Evolutionary conservation across 2,113 vertebrate genomes (phyloP), one percentile per base, ranked within the genome.

Genomic region (Motacilla alba): DNA sequence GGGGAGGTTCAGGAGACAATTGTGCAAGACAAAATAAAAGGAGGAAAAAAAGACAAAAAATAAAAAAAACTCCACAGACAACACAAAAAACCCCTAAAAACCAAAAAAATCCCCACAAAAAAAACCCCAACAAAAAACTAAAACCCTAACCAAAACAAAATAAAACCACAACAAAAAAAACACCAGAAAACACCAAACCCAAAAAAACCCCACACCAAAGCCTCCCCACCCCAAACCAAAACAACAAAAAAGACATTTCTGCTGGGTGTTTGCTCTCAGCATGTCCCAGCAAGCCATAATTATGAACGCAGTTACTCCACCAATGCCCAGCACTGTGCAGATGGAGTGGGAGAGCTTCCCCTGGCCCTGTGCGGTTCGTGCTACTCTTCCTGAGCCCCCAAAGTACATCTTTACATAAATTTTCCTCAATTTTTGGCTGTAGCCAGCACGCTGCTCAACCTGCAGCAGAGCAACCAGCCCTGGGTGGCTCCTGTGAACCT

Each of bases 381-480:
- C 68, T 33, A 44, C 62, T 80, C 4, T 55, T 64, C 50, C 58
- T 1, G 16, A 44, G 41, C 23, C 46, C 63, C 55, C 53, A 9
- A 37, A 66, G 15, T 8, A 0, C 24, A 27, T 47, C 14, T 63
- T 53, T 16, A 24, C 20, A 6, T 30, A 15, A 15, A 9, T 59
- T 90, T 59, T 7, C 11, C 68, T 74, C 27, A 0, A 2, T 8
- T 53, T 93, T 58, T 35, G 15, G 8, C 52, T 58, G n/a, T 24
- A 69, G 8, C 41, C 28, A 46, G 14, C 23, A 8, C 26, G 6
- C 35, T 1, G 8, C 13, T 11, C 33, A 6, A 10, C 37, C 18
- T 26, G 19, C 14, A 1, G 0, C n/a, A 2, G 8, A 56, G 37
- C 30, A 28, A 8, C 16, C 5, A 3, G 1, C 14, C 1, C 16